Evolutionary conservation across 2,113 vertebrate genomes (phyloP).

Genomic region (Larimichthys polyactis): DNA sequence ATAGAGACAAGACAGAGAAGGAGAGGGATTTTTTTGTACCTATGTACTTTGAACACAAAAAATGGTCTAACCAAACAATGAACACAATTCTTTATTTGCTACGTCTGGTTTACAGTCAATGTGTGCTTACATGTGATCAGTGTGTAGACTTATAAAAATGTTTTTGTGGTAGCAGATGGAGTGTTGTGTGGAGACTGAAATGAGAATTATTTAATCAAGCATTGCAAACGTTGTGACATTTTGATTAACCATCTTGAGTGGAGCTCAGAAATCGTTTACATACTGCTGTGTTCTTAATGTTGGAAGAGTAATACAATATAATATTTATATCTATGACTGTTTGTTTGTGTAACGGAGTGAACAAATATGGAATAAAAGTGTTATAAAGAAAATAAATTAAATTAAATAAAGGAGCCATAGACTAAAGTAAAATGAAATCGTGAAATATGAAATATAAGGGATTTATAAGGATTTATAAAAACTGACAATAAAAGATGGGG

Average conservation of each 20-base stretch:
- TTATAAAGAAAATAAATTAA: not conserved
- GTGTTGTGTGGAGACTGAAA: not conserved
- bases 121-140: not conserved
- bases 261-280: not conserved
- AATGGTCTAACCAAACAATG: not conserved
- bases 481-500: conserved; percentile 38
- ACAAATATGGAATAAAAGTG: not conserved
- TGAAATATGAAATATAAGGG: not conserved
- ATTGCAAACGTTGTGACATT: not conserved
- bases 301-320: not conserved
- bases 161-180: not conserved
- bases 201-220: conserved; percentile 12
- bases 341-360: too few relatives aligned
- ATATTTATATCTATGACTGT: not conserved
- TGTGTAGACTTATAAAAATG: not conserved
- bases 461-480: conserved; percentile 14
- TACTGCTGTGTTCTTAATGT: not conserved
- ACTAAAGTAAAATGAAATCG: not conserved
- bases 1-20: not conserved
- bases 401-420: not conserved
- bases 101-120: not conserved
- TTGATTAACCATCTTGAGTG: not conserved
- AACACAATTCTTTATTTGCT: not conserved
- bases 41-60: not conserved
- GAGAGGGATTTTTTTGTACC: not conserved